Evolutionary conservation across 2,113 vertebrate genomes (phyloP), one percentile per base, ranked within the genome.

Genomic region (Pteronura brasiliensis): DNA sequence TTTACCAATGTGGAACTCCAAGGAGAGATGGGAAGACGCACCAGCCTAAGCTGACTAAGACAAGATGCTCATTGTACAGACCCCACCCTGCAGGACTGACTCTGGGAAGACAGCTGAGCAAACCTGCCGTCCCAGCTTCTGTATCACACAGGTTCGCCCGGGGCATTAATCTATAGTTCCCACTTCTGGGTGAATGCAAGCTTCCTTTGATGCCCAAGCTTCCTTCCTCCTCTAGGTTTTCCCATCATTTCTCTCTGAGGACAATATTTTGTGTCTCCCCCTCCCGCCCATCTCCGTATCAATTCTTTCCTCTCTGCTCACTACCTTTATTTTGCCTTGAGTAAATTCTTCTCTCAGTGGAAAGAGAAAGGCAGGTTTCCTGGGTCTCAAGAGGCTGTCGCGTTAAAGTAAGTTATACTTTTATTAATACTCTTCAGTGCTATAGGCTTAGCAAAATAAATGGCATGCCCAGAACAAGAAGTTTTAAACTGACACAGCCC

Each of bases 391-490:
- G 44, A 97, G 81, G 69, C 77, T 39, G 25, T 86, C 1, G 10
- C 27, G 71, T 39, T 36, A 77, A n/a, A 52, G 44, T 31, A 79
- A 88, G 96, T 77, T 82, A 91, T 17, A 14, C 31, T 86, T 96
- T 89, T 71, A 39, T 36, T 88, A 88, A 96, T 83, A 49, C 21
- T 93, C 36, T 29, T 36, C n/a, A 80, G 18, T 61, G 47, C 52
- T 88, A 49, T 27, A 79, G 44, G 74, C 65, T 91, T 96, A 93
- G 77, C 59, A 90, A 96, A 94, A 88, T 82, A 91, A 95, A 90
- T 72, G 7, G 34, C 34, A n/a, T 80, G 10, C 44, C 44, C 21
- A 74, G 84, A 86, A 96, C 47, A 82, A 90, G 82, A 85, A 96
- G 74, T 72, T 85, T 77, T 93, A 95, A 92, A 88, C 3, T 25